Evolutionary conservation across 2,888 invertebrate species (phyloP), one percentile per base, ranked within the genome.

Genomic region (Theretra japonica): DNA sequence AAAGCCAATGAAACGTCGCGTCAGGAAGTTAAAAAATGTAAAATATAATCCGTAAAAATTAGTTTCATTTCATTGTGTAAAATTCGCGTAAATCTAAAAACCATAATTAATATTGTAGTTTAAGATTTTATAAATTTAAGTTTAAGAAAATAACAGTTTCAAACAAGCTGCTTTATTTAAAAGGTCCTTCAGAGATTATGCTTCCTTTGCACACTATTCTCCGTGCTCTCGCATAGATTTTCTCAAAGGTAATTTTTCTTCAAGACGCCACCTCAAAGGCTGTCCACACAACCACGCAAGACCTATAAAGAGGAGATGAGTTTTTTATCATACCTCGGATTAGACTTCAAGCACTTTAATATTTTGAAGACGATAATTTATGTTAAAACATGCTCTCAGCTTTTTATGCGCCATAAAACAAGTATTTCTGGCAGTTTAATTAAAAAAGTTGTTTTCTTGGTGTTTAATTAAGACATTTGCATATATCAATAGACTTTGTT

Each of bases 191-290:
- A 11, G 5, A 50, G 28, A 50, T 68, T 28, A 68, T 17, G 33
- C 50, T 17, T 25, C 11, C 19, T 19, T 68, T 28, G 50, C n/a
- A 23, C 17, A 53, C 68, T 72, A 75, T 75, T 74, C 75, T 74
- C 69, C 76, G 74, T 75, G 76, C 75, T 74, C 74, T 74, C 58
- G 76, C 75, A 79, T 77, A 79, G 75, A 76, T 75, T 76, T 74
- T 68, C 74, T 57, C 25, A 21, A 71, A 59, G 50, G 60, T 72
- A 68, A 50, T 68, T 62, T 62, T 25, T 62, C 41, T 69, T 65
- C 69, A 70, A 53, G 60, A 70, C 73, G 72, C 23, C 41, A 41
- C 33, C 21, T 62, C 62, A 62, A 62, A 62, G 60, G 60, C 28
- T 28, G 59, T n/a, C 33, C 62, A 41, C 41, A 21, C 25, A 15